Base-by-base conservation (phyloP, 2,113 vertebrate species). In the Smithornis capensis region DNA sequence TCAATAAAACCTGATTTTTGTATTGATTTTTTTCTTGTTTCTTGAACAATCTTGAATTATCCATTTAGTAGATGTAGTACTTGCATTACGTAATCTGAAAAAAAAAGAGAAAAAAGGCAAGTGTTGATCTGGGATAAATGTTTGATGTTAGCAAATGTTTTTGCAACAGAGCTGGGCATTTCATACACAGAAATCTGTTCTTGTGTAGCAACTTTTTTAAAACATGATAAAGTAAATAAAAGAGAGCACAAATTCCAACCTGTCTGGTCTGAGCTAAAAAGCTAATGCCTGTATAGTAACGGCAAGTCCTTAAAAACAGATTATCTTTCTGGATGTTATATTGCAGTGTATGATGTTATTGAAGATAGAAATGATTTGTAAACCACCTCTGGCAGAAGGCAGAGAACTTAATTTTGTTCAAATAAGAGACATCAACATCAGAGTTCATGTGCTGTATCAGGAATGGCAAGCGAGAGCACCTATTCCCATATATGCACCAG, bases 231-330 rank as follows among this genome's bases (percentile, higher is more conserved):
- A 70, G 86, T 87, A 95, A 97, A 38, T 31, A 25, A 50, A 96
- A 96, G 69, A 95, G 97, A 97, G n/a, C 50, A 44, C 87, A 76
- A 89, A 68, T 92, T 97, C 17, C 94, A 80, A 81, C 75, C 73
- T 96, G 47, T 90, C 79, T 97, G 86, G 76, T 92, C 19, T 6
- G 90, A 83, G 92, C 87, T 94, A 33, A 81, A 89, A 78, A 95
- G 52, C 83, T 95, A 96, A 96, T 95, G 83, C 95, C 44, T 94
- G 93, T 95, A 91, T 95, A 95, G 94, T 98, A 97, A 98, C 96
- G 97, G 92, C 71, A 98, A 95, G 97, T 97, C 92, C 89, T 98
- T 98, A 97, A 97, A 98, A 98, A 87, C 96, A 89, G 90, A 97
- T 98, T 96, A 98, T 98, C 90, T 97, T 97, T 95, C 70, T 95